A percentile compares a stretch with the other conserved stretches of the same genome.
phyloP scores from a whole-genome alignment of 2,888 invertebrate genomes.

The Hydroisotoma schaefferi region DNA sequence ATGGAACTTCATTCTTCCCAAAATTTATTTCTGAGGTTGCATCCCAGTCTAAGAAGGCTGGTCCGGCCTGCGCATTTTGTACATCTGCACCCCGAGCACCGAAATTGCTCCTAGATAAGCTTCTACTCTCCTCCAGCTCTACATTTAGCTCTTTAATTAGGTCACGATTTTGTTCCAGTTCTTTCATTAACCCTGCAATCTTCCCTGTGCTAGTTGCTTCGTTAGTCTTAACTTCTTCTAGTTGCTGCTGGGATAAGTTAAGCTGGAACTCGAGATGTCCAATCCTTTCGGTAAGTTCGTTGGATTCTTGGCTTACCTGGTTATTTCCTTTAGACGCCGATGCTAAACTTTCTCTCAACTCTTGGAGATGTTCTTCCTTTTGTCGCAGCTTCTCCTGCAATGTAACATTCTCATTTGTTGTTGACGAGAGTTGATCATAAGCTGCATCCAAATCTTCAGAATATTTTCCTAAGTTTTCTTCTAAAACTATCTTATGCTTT shows the following conservation, averaged over 20 bases:
- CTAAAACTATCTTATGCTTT: slow-evolving; percentile 14
- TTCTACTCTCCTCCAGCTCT: slow-evolving; percentile 1
- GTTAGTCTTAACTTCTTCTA: not conserved
- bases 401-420: slow-evolving; percentile 3
- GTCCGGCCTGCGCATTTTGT: no score
- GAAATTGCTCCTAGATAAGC: no score
- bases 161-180: slow-evolving; percentile 2
- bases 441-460: slow-evolving; percentile 8
- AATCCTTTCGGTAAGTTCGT: not conserved
- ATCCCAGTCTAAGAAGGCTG: no score
- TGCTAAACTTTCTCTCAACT: not conserved
- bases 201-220: not conserved
- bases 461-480: slow-evolving; percentile 17
- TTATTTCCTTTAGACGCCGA: not conserved
- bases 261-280: not conserved
- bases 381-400: slow-evolving; percentile 4
- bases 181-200: not conserved
- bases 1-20: no score
- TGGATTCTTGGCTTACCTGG: not conserved
- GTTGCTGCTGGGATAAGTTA: not conserved
- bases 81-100: no score
- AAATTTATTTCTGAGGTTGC: no score
- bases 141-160: not conserved
- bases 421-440: not conserved
- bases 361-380: not conserved